These are phyloP conservation scores for Drymodes brunneopygia DNA, from an alignment of 2,113 vertebrate genomes.

Conservation along the genomic window DNA sequence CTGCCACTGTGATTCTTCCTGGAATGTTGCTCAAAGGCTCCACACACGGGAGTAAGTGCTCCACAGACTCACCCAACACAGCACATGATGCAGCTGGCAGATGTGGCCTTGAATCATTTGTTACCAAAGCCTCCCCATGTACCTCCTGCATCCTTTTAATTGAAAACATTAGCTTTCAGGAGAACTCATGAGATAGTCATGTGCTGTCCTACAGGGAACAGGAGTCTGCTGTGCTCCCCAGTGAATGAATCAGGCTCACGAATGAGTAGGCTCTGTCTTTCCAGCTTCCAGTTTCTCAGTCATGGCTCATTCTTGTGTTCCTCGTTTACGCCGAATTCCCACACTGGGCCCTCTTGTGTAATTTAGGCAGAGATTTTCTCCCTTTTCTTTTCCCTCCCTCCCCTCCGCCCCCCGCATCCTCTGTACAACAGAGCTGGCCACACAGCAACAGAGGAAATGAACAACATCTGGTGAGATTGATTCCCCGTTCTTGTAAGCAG, in stretches of 20 bases:
- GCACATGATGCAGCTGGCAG: not conserved
- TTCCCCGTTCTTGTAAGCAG: slow-evolving; percentile 52
- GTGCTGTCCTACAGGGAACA: not conserved
- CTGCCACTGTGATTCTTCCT: not conserved
- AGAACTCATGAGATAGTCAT: not conserved
- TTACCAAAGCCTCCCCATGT: not conserved
- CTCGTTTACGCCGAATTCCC: slow-evolving; percentile 25
- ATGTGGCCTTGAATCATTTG: slow-evolving; percentile 4
- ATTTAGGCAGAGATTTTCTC: slow-evolving; percentile 30
- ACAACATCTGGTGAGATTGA: slow-evolving; percentile 61
- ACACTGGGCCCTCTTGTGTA: slow-evolving; percentile 45
- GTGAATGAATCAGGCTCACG: not conserved
- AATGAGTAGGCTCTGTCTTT: not conserved
- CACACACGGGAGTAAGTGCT: not conserved
- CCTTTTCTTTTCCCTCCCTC: slow-evolving; percentile 6
- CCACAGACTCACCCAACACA: not conserved
- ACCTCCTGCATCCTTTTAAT: slow-evolving; percentile 1
- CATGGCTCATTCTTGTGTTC: not conserved
- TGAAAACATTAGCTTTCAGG: not conserved
- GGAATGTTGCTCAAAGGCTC: not conserved
- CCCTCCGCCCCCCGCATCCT: not conserved
- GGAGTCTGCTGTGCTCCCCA: not conserved
- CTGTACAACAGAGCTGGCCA: slow-evolving; percentile 64
- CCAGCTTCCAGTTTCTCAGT: slow-evolving; percentile 14
- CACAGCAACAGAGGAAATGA: slow-evolving; percentile 70